These are phyloP conservation scores for Camptogramma bilineatum DNA, from an alignment of 2,888 invertebrate species.

Conservation along the genomic window DNA sequence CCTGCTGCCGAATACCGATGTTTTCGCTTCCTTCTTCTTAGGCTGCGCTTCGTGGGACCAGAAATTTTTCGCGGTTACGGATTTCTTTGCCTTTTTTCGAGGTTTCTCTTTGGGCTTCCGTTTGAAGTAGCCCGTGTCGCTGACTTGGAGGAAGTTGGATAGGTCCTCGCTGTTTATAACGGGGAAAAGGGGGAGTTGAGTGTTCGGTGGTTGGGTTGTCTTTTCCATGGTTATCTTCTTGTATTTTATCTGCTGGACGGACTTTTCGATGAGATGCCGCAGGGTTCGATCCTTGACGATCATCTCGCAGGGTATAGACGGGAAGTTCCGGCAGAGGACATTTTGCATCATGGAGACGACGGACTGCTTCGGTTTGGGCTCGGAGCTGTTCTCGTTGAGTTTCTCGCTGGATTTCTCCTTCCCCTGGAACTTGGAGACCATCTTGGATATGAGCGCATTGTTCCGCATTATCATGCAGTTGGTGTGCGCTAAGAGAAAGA, in stretches of 20 bases:
- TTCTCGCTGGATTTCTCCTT: slow-evolving; percentile 53
- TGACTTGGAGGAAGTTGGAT: slow-evolving; percentile 62
- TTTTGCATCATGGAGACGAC: slow-evolving; percentile 68
- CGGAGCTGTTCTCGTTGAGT: slow-evolving; percentile 43
- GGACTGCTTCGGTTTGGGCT: slow-evolving; percentile 39
- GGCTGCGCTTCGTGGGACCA: slow-evolving; percentile 46
- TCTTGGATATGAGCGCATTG: slow-evolving; percentile 72
- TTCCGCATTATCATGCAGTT: slow-evolving; percentile 68
- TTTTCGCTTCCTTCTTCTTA: slow-evolving; percentile 46
- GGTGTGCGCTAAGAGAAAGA: slow-evolving; percentile 39
- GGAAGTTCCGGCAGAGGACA: slow-evolving; percentile 74
- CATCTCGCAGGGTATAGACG: slow-evolving; percentile 68
- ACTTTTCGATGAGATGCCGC: slow-evolving; percentile 64
- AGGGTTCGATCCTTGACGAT: slow-evolving; percentile 66
- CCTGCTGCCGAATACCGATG: slow-evolving; percentile 55
- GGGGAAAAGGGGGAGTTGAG: slow-evolving; percentile 62
- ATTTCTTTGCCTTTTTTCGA: slow-evolving; percentile 34
- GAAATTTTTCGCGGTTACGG: slow-evolving; percentile 32
- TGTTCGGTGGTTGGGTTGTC: slow-evolving; percentile 53
- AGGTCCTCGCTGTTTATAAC: slow-evolving; percentile 68
- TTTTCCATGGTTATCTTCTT: slow-evolving; percentile 60
- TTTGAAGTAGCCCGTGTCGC: slow-evolving; percentile 50
- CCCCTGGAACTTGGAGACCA: slow-evolving; percentile 73
- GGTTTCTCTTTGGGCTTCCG: slow-evolving; percentile 36
- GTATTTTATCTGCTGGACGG: slow-evolving; percentile 70